These are phyloP conservation scores for Mesoligia furuncula DNA, from an alignment of 2,888 invertebrate genomes.

Conservation along the genomic window DNA sequence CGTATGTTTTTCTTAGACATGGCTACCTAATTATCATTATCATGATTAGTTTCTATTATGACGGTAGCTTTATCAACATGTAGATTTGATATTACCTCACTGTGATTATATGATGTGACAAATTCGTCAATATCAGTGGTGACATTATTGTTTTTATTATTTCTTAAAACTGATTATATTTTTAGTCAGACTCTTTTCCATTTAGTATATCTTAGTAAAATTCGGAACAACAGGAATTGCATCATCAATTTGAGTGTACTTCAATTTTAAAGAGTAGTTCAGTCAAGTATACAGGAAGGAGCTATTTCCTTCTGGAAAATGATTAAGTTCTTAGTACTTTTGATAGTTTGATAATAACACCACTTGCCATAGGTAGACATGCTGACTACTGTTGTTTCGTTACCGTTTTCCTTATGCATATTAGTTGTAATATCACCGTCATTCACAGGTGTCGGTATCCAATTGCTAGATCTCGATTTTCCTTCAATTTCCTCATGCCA, in stretches of 20 bases:
- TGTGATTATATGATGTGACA: constrained; percentile 36
- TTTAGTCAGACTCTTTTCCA: constrained; percentile 47
- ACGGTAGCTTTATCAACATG: constrained; percentile 18
- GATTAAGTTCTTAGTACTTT: constrained; percentile 61
- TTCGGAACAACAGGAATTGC: constrained; percentile 21
- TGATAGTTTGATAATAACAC: constrained; percentile 36
- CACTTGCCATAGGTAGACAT: constrained; percentile 60
- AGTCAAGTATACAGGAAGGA: background rate
- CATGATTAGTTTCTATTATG: constrained; percentile 15
- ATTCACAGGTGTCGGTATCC: background rate
- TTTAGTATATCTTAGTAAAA: constrained; percentile 33
- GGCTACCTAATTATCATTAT: constrained; percentile 17
- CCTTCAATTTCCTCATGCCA: background rate
- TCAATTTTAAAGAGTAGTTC: constrained; percentile 6
- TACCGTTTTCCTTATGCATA: constrained; percentile 41
- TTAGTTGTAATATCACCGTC: background rate
- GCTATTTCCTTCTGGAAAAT: constrained; percentile 42
- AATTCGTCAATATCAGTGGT: constrained; percentile 35
- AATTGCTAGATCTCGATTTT: background rate
- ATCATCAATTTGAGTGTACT: constrained; percentile 41
- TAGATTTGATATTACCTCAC: constrained; percentile 33
- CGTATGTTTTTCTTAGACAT: constrained; percentile 1
- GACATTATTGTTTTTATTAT: constrained; percentile 31
- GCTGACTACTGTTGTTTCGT: constrained; percentile 61
- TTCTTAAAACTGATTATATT: constrained; percentile 35